phyloP scores from a whole-genome alignment of 2,888 invertebrate genomes.

The Merodon equestris region DNA sequence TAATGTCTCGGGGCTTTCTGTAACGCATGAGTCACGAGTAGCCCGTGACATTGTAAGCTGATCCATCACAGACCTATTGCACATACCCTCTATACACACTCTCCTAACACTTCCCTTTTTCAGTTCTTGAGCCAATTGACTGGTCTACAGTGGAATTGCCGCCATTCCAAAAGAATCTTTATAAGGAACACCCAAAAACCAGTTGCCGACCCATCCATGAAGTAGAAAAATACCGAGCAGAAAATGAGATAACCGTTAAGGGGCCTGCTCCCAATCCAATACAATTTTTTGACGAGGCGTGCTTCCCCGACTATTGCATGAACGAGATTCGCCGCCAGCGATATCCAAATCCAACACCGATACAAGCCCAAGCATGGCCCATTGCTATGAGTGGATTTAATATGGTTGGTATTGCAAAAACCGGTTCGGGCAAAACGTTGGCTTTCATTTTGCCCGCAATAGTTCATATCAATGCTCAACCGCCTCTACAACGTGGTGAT shows the following conservation, averaged over 20 bases:
- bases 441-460: slow-evolving; percentile 91
- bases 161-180: slow-evolving; percentile 91
- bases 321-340: slow-evolving; percentile 83
- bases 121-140: slow-evolving; percentile 81
- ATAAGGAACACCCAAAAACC: slow-evolving; percentile 85
- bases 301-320: slow-evolving; percentile 87
- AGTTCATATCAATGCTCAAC: slow-evolving; percentile 91
- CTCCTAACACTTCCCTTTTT: slow-evolving; percentile 1
- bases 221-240: slow-evolving; percentile 83
- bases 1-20: no score
- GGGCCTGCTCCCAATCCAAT: slow-evolving; percentile 88
- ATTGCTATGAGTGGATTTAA: slow-evolving; percentile 90
- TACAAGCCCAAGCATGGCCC: slow-evolving; percentile 93
- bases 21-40: no score
- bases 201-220: slow-evolving; percentile 83
- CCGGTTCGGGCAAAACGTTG: slow-evolving; percentile 89
- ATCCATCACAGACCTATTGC: no score
- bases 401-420: slow-evolving; percentile 92
- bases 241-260: slow-evolving; percentile 86
- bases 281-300: slow-evolving; percentile 88
- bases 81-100: no score
- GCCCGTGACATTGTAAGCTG: no score
- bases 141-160: slow-evolving; percentile 81
- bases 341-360: slow-evolving; percentile 88
- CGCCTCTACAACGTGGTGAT: slow-evolving; percentile 86